Evolutionary conservation across 2,888 invertebrate genomes (phyloP), one percentile per base, ranked within the genome.

Genomic region (Dioctria linearis): DNA sequence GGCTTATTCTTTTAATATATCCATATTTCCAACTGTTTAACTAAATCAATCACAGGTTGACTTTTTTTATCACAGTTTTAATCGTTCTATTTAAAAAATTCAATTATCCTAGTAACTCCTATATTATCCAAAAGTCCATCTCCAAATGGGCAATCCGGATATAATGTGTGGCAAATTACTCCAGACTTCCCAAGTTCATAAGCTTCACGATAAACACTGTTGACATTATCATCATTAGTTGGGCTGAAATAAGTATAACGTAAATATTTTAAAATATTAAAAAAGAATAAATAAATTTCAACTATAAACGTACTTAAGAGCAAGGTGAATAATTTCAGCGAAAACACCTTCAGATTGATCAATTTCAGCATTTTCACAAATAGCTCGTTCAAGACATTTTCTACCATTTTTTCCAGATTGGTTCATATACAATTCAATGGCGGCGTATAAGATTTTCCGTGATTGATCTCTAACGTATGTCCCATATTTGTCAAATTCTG

Each of bases 71-170:
- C 46, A 63, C 40, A 40, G 3, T 66, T 66, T 66, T 9, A 25
- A n/a, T 40, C 6, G 0, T 3, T 39, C 37, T 37, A 71, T 11
- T 43, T 59, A 3, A 57, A 75, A 75, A 13, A 75, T 59, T 75
- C 59, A 57, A 75, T 59, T 4, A 39, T 13, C 46, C 63, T 63
- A 5, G 63, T 76, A 61, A 76, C 63, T 6, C 63, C 63, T 63
- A 76, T 63, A 11, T 63, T 63, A 85, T 94, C 93, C 85, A 94
- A 88, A 57, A 94, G 85, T 11, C 93, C 93, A 81, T 90, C 88
- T n/a, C 92, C 93, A 80, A 90, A 87, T 3, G 91, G 91, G 84
- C 94, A 94, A 0, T 88, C 88, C 6, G 88, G 86, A 86, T 92
- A 94, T 39, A 92, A 87, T 49, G 89, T 89, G 4, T 90, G 86